Evolutionary conservation across 2,113 vertebrate species (phyloP), one percentile per base, ranked within the genome.

Genomic region (Elephantulus edwardii): DNA sequence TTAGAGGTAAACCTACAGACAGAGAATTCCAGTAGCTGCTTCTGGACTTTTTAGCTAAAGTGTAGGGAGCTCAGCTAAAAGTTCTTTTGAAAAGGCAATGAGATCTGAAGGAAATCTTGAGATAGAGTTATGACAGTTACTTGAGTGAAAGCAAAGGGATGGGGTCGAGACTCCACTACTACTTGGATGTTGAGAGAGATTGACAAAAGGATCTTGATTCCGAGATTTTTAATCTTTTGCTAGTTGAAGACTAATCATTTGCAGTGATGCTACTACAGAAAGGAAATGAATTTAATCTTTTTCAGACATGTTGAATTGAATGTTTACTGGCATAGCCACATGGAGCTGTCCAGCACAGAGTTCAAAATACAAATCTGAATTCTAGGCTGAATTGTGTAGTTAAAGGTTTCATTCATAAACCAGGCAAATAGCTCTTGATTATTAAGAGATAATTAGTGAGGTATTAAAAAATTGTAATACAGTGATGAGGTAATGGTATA

Each of bases 21-120:
- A 42, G 82, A 20, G 22, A 87, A 79, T 86, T 87, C 58, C 79
- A 5, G 77, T 75, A 92, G 79, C 38, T 68, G 40, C 83, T 68
- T 91, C 40, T 44, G 26, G 42, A 76, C n/a, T 76, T 42, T 86
- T 56, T 62, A 60, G 48, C 46, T 84, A 74, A 83, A 52, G 42
- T 54, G 22, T 74, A 68, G 10, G 16, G 77, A 84, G 19, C 44
- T 30, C 46, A 77, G 38, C 13, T 54, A 54, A 44, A 76, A n/a
- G 83, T 62, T 66, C 28, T 71, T 94, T 92, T 89, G 46, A 91
- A 86, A 62, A 42, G 20, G 10, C 92, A 70, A 76, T 62, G 44
- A 60, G 24, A 58, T 74, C 50, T 58, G n/a, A 82, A 33, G 35
- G 44, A 89, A 92, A 40, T 76, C 30, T 56, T 92, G 54, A 91